Conservation (phyloP, 2,797 vertebrate species). For the Siniperca undulata region DNA sequence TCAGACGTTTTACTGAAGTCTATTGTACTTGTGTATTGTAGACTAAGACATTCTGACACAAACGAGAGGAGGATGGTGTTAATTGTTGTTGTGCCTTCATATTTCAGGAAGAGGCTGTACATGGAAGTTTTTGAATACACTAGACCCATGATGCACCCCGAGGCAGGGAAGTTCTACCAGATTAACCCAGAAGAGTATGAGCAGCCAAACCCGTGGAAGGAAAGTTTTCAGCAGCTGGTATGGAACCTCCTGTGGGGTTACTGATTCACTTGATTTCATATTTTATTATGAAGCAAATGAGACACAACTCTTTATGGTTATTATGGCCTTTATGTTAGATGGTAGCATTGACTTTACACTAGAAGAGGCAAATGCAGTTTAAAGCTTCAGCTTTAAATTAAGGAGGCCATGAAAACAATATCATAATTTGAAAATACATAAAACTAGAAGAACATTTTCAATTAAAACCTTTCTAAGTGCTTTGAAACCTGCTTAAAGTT, state of each 20-base stretch:
- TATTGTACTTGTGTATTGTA: neutral
- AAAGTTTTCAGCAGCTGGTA: conserved; percentile 99
- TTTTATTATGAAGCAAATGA: neutral
- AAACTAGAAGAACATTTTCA: neutral
- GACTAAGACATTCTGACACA: neutral
- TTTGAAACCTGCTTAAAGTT: neutral
- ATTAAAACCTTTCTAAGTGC: neutral
- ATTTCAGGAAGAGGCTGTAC: conserved; percentile 96
- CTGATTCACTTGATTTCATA: neutral
- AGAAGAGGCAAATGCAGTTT: conserved; percentile 5
- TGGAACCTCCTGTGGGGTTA: conserved; percentile 39
- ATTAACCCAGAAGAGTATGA: conserved; percentile 99
- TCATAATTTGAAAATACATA: neutral
- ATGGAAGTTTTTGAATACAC: conserved; percentile 99
- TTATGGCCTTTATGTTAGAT: neutral
- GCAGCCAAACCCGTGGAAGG: conserved; percentile 99
- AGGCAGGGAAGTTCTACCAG: conserved; percentile 99
- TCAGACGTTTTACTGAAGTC: neutral
- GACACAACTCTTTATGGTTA: neutral
- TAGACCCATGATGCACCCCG: conserved; percentile 99
- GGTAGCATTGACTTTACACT: neutral
- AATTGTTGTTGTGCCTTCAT: conserved; percentile 11
- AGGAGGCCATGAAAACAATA: neutral
- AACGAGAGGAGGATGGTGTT: neutral
- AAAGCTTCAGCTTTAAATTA: neutral